A percentile compares a stretch with the other conserved stretches of the same genome.
Evolutionary conservation across 2,888 invertebrate genomes (phyloP).

Genomic region (Aethes cnicana): DNA sequence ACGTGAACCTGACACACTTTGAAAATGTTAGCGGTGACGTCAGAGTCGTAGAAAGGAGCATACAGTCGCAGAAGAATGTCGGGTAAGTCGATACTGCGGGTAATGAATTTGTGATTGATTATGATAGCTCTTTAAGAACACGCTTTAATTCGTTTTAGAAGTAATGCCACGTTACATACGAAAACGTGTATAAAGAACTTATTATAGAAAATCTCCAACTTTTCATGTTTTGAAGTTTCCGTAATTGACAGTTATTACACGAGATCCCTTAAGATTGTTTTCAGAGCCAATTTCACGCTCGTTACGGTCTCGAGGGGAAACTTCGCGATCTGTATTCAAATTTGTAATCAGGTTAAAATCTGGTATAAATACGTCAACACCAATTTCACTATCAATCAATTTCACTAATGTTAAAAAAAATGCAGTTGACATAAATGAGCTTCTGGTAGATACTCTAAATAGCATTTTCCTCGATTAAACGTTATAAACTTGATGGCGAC

Average conservation of each 20-base stretch:
- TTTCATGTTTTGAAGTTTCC: constrained; percentile 7
- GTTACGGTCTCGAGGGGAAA: not conserved
- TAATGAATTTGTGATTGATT: not conserved
- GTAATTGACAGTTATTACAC: constrained; percentile 25
- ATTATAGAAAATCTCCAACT: constrained; percentile 10
- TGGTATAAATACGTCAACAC: not conserved
- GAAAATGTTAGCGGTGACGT: constrained; percentile 68
- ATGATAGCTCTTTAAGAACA: too few relatives aligned
- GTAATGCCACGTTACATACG: too few relatives aligned
- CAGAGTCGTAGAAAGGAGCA: constrained; percentile 70
- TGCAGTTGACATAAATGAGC: too few relatives aligned
- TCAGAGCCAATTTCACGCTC: constrained; percentile 10
- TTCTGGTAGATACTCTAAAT: too few relatives aligned
- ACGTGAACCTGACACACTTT: constrained; percentile 62
- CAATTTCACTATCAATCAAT: not conserved
- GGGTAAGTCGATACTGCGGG: constrained; percentile 45
- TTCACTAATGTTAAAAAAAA: too few relatives aligned
- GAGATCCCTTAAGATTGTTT: constrained; percentile 14
- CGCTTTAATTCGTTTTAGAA: too few relatives aligned
- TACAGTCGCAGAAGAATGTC: constrained; percentile 56
- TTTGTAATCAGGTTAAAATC: not conserved
- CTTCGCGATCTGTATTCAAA: constrained; percentile 2
- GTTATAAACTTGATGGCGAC: too few relatives aligned
- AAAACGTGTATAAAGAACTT: constrained; percentile 5
- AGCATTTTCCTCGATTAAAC: too few relatives aligned